Base-by-base conservation (phyloP, 2,113 vertebrate genomes). In the Paratilapia polleni region DNA sequence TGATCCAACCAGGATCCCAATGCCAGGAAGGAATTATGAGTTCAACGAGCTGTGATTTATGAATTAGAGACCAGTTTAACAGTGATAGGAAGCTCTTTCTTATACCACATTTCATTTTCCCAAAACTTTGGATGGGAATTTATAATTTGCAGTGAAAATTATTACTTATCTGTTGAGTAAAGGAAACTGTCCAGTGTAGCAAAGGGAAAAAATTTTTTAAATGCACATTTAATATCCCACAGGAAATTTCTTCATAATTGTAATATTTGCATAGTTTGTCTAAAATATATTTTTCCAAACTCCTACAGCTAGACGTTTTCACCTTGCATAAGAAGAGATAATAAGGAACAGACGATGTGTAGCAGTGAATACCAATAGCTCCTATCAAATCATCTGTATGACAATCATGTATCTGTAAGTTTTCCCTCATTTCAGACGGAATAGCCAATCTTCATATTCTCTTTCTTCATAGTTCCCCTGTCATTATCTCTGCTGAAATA, bases 311-410 rank as follows among this genome's bases (percentile, higher is more conserved):
- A 22, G 12, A 73, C 5, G 2, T 74, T 64, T 52, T 54, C 57
- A 79, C 20, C 15, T 59, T 22, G 8, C 11, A 24, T 38, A 10
- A 38, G 5, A 41, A 68, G 6, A 20, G 12, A 38, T 70, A 52
- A 54, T 49, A 10, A 73, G 14, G 13, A 59, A 62, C 11, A 52
- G 28, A 54, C 63, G 10, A 4, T 62, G n/a, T 38, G 8, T 6
- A 26, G 54, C 54, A 57, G 10, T 56, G 82, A 77, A 84, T 88
- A 84, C 61, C 54, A 70, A 70, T 13, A 34, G 52, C 31, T 52
- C 14, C 56, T 36, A 19, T 68, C n/a, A 77, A 19, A 14, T 81
- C 20, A 83, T 77, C 66, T 26, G 59, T 58, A 38, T 77, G 47
- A 43, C 9, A 20, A 41, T 14, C 31, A 14, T 54, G 56, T 49